Conservation (phyloP, 2,888 invertebrate species). For the Nymphalis urticae region DNA sequence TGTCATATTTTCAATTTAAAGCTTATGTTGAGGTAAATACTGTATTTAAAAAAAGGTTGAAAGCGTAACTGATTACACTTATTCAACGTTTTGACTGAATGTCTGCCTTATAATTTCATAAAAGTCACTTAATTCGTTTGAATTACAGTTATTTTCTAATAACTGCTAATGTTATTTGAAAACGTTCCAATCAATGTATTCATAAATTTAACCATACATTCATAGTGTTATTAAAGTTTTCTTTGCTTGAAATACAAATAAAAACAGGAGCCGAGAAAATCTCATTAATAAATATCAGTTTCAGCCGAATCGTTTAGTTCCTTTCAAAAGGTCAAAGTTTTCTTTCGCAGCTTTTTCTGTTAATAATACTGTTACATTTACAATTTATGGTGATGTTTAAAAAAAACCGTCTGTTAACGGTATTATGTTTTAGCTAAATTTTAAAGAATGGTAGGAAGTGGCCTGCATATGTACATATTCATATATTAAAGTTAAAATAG, state of each 20-base stretch:
- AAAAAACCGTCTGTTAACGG: no score
- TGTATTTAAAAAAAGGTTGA: conserved; percentile 2
- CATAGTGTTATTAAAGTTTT: background rate
- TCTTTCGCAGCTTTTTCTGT: no score
- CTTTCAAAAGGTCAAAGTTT: no score
- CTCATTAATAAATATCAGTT: conserved; percentile 1
- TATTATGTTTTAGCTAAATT: no score
- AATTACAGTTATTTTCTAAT: background rate
- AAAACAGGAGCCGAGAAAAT: background rate
- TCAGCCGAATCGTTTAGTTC: background rate
- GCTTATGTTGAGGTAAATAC: conserved; percentile 1
- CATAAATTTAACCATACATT: background rate
- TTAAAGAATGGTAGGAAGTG: no score
- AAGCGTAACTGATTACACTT: conserved; percentile 12
- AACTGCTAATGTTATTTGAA: background rate
- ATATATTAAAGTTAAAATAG: no score
- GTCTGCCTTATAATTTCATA: conserved; percentile 12
- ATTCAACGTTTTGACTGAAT: conserved; percentile 11
- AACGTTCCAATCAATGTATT: background rate
- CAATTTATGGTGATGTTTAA: no score
- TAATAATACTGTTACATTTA: no score
- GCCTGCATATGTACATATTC: no score
- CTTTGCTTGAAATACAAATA: background rate
- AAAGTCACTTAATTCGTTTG: background rate
- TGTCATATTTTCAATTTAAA: background rate